Evolutionary conservation across 2,888 invertebrate species (phyloP), one percentile per base, ranked within the genome.

Genomic region (Atrina japonica): DNA sequence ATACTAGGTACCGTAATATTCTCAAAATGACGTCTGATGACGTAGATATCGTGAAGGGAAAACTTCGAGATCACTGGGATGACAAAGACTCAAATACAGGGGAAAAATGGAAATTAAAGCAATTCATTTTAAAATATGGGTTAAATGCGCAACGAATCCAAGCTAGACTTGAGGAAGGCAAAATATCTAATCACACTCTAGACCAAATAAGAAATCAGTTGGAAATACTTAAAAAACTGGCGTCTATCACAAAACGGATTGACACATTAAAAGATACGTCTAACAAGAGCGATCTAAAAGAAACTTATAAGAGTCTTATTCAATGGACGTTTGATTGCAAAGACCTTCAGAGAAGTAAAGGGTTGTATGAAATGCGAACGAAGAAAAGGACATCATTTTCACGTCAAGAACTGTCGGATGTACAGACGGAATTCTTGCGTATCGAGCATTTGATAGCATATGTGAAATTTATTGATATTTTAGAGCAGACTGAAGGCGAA

Each of bases 11-110:
- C 35, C 25, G 49, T 23, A 25, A 30, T 30, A 40, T 58, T 7
- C 7, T 66, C 35, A 58, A 58, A 18, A 40, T 35, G 47, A 21
- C 29, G 1, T 18, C 30, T 7, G 47, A 29, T 3, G 61, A 61
- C 29, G 21, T 61, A 21, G n/a, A 61, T 82, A 85, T 70, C 25
- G 35, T 45, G 63, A 35, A 40, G 49, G 35, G n/a, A 23, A 45
- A 18, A 29, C 49, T 49, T 25, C 6, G n/a, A 7, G 35, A 35
- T 11, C 35, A 35, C 35, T 35, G 35, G 35, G 35, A 35, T 7
- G 35, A 35, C 35, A 35, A 35, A 35, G 6, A 5, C 5, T 35
- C 35, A 35, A 7, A 7, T 35, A 35, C 5, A 35, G 11, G 35
- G 11, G 11, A 35, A 35, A 35, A 35, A n/a, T n/a, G n/a, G 35